These are phyloP conservation scores for Colius striatus DNA, from an alignment of 2,113 vertebrate species.

Conservation along the genomic window DNA sequence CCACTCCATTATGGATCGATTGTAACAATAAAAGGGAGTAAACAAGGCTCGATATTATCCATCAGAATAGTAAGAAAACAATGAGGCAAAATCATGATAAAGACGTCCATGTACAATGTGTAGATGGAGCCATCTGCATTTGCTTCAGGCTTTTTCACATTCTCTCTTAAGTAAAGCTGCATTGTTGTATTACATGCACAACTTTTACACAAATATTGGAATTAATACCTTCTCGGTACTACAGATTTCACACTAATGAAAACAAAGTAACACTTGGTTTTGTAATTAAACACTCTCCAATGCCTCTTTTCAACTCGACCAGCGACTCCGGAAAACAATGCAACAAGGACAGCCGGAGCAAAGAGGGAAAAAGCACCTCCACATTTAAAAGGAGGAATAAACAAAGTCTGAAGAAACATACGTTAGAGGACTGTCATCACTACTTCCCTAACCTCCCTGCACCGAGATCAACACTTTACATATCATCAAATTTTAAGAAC, in stretches of 20 bases:
- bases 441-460: not conserved
- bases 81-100: not conserved
- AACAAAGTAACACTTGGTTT: not conserved
- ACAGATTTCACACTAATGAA: not conserved
- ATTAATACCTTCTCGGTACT: not conserved
- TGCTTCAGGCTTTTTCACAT: not conserved
- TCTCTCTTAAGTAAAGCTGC: not conserved
- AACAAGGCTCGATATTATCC: not conserved
- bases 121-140: not conserved
- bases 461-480: not conserved
- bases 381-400: not conserved
- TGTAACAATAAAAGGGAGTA: not conserved
- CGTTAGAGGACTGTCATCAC: not conserved
- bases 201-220: not conserved
- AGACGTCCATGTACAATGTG: not conserved
- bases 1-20: not conserved
- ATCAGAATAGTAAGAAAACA: not conserved
- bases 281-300: not conserved
- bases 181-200: fast-evolving
- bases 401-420: not conserved
- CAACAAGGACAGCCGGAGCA: not conserved
- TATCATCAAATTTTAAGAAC: not conserved
- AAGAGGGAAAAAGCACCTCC: not conserved
- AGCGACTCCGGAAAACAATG: too few relatives aligned
- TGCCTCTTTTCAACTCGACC: too few relatives aligned